Evolutionary conservation across 2,797 vertebrate species (phyloP).

Genomic region (Xiphophorus birchmanni): DNA sequence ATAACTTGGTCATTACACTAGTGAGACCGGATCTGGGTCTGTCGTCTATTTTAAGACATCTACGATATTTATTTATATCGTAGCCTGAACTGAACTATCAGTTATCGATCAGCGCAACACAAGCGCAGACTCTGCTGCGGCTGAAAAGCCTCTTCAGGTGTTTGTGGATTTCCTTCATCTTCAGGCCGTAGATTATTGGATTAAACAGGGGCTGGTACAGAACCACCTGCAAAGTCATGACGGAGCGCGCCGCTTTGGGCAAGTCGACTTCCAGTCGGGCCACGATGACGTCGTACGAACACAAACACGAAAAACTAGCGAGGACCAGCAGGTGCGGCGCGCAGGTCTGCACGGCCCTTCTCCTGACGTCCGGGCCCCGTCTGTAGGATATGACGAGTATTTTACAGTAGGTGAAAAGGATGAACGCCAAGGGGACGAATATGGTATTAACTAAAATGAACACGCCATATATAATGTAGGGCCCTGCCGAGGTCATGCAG

Average conservation of each 20-base stretch:
- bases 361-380: conserved; percentile 11
- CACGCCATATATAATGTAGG: neutral
- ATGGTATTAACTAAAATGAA: neutral
- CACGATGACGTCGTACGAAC: conserved; percentile 25
- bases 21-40: neutral
- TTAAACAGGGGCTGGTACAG: conserved; percentile 43
- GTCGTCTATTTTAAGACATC: neutral
- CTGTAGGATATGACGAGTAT: conserved; percentile 17
- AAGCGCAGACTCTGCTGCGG: neutral
- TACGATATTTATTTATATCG: neutral
- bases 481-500: neutral
- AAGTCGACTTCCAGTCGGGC: conserved; percentile 20
- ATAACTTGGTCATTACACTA: neutral
- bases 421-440: conserved; percentile 19
- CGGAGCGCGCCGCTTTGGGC: conserved; percentile 17
- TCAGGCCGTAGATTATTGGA: conserved; percentile 48
- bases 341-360: conserved; percentile 39
- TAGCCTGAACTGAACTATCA: neutral
- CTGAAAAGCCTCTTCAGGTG: conserved; percentile 13
- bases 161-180: conserved; percentile 46
- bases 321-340: conserved; percentile 41
- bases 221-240: conserved; percentile 46
- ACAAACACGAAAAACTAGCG: conserved; percentile 20
- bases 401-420: conserved; percentile 35
- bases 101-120: neutral